Percentiles rank a stretch among this genome's conserved stretches.
Evolutionary conservation across 2,113 vertebrate species (phyloP).

Genomic region (Rhodinocichla rosea): DNA sequence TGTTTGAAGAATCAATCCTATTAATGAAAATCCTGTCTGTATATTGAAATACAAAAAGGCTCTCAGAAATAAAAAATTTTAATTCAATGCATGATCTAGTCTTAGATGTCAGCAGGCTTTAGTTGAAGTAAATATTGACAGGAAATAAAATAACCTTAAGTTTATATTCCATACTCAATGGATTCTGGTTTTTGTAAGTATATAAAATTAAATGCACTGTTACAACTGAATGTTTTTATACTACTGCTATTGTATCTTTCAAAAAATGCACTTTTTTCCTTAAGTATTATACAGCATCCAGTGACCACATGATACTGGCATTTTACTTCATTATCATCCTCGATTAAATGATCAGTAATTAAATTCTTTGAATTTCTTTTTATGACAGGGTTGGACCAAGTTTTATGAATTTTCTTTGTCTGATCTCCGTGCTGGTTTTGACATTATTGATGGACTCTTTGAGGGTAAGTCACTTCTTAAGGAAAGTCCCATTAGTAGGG

Average conservation of each 20-base stretch:
- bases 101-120: background rate
- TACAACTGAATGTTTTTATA: background rate
- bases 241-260: background rate
- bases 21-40: background rate
- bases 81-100: background rate
- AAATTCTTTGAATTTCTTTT: slow-evolving; percentile 1
- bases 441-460: slow-evolving; percentile 92
- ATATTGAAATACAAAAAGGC: background rate
- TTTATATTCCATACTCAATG: background rate
- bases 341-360: background rate
- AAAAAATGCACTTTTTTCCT: background rate
- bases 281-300: background rate
- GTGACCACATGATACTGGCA: background rate
- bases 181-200: background rate
- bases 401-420: slow-evolving; percentile 98
- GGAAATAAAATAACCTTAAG: background rate
- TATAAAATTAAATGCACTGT: background rate
- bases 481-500: background rate
- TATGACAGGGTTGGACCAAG: slow-evolving; percentile 93
- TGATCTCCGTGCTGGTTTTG: slow-evolving; percentile 92
- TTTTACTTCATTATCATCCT: background rate
- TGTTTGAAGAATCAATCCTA: background rate
- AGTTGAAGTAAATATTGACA: background rate
- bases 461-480: slow-evolving; percentile 78
- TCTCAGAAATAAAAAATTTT: background rate